Conservation (phyloP, 92 coral and sea anemone species). For the Actinernus sp. region DNA sequence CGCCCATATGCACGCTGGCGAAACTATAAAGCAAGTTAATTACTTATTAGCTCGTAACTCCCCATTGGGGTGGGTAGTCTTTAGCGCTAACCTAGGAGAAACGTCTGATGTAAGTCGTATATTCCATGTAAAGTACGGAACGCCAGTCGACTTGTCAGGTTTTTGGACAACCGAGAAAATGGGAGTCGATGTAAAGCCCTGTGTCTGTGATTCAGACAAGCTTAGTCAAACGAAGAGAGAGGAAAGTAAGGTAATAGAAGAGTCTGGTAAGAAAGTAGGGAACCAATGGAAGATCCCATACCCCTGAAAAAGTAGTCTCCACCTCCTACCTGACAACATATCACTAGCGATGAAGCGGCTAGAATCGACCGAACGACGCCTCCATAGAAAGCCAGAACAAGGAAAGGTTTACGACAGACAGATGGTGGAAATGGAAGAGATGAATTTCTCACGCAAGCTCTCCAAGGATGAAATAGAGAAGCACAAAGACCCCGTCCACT, state of each 20-base stretch:
- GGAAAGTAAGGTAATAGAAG: too few relatives aligned
- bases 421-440: constrained; percentile 39
- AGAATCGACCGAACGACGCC: constrained; percentile 47
- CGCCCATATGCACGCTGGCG: constrained; percentile 64
- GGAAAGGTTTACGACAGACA: constrained; percentile 41
- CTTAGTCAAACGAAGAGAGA: too few relatives aligned
- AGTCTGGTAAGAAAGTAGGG: too few relatives aligned
- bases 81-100: constrained; percentile 25
- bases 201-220: too few relatives aligned
- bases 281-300: too few relatives aligned
- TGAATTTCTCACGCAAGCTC: constrained; percentile 37
- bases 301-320: too few relatives aligned
- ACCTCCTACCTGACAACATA: too few relatives aligned
- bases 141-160: constrained; percentile 40
- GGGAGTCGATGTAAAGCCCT: constrained; percentile 44
- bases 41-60: constrained; percentile 38
- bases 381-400: constrained; percentile 38
- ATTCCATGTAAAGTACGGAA: constrained; percentile 19
- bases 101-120: too few relatives aligned
- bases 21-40: constrained; percentile 39
- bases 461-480: too few relatives aligned
- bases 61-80: constrained; percentile 65
- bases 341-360: constrained; percentile 42
- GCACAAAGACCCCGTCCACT: too few relatives aligned
- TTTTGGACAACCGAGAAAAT: constrained; percentile 55